These are phyloP conservation scores for Chiridota heheva DNA, from an alignment of 35 echinoderm and acorn worm genomes.

Conservation along the genomic window DNA sequence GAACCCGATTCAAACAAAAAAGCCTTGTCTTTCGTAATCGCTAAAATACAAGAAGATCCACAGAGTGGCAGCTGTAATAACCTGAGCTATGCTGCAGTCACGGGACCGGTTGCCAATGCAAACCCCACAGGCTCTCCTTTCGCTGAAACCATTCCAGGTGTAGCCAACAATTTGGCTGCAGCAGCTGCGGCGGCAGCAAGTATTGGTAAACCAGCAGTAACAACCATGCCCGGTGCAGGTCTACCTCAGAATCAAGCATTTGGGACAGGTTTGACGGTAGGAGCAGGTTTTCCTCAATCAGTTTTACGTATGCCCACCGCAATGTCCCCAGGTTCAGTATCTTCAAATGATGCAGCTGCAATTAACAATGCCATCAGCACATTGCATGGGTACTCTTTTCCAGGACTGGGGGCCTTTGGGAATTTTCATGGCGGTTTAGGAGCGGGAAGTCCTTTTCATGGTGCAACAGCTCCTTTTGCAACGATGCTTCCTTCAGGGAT, in stretches of 20 bases:
- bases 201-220: slow-evolving; percentile 28
- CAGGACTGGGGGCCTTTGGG: slow-evolving; percentile 37
- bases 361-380: slow-evolving; percentile 63
- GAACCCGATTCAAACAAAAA: slow-evolving; percentile 82
- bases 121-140: slow-evolving; percentile 98
- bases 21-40: slow-evolving; percentile 88
- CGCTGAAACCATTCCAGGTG: slow-evolving; percentile 68
- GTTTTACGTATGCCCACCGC: neutral
- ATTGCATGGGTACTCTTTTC: slow-evolving; percentile 57
- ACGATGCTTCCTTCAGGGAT: slow-evolving; percentile 81
- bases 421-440: slow-evolving; percentile 49
- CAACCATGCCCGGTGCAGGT: neutral
- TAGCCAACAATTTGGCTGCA: slow-evolving; percentile 41
- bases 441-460: slow-evolving; percentile 69
- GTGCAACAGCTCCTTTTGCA: slow-evolving; percentile 71
- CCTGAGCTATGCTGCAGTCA: slow-evolving; percentile 94
- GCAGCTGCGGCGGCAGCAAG: slow-evolving; percentile 62
- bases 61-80: slow-evolving; percentile 99
- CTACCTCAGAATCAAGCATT: slow-evolving; percentile 23
- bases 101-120: slow-evolving; percentile 93
- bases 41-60: slow-evolving; percentile 97
- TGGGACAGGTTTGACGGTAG: slow-evolving; percentile 22
- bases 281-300: slow-evolving; percentile 28
- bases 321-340: slow-evolving; percentile 21
- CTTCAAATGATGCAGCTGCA: slow-evolving; percentile 36